Base-by-base conservation (phyloP, 2,113 vertebrate genomes). In the Melanerpes formicivorus region DNA sequence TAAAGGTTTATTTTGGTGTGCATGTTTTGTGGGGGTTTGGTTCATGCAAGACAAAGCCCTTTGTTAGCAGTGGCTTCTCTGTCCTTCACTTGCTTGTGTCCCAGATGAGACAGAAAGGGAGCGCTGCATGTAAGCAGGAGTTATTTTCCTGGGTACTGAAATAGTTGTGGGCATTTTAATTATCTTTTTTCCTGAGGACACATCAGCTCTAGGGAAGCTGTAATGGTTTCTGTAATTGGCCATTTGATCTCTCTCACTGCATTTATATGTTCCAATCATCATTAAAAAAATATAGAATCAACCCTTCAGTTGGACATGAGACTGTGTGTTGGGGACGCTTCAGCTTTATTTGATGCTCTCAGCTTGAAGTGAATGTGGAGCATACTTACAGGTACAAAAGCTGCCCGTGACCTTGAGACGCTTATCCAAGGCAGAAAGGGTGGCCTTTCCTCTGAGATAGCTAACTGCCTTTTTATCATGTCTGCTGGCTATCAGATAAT, bases 391-490 rank as follows among this genome's bases (percentile, higher is more conserved):
- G 76, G 56, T 58, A 74, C 66, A 87, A 85, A 93, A 89, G 81
- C 83, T 15, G n/a, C 27, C 26, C 15, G 4, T 92, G 92, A 96
- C 95, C 95, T 95, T 97, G 96, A 93, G 91, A 60, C 90, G 81
- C 84, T 92, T 84, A 64, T 90, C 30, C 55, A n/a, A 85, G 42
- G 85, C 69, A 79, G 81, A 66, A 72, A 70, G 87, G 90, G 84
- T 95, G 87, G 88, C 75, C 81, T 83, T 67, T 73, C 71, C 76
- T 79, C 67, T 1, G 11, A 62, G 87, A 83, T 50, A 70, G 21
- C 90, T 60, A 90, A 90, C 79, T 78, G 85, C 88, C 89, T 93
- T 90, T 84, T 92, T 80, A 93, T 90, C 92, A 73, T 88, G 46
- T 65, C 82, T 85, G 64, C 67, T 74, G 71, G 77, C 86, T 87